These are phyloP conservation scores for Acleris emargana DNA, from an alignment of 2,888 invertebrate genomes.

Conservation along the genomic window DNA sequence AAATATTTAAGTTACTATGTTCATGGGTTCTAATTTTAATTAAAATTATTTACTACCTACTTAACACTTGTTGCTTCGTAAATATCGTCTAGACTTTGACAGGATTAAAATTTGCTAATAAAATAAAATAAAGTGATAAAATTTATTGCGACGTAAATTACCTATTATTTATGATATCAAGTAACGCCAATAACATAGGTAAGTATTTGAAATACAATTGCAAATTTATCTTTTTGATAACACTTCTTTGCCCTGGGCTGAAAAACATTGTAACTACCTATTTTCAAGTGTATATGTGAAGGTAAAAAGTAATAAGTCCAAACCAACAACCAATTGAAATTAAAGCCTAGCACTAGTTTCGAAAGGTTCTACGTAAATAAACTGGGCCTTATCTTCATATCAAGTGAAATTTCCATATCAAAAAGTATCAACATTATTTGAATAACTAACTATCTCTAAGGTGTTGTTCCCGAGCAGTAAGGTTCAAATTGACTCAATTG, in stretches of 20 bases:
- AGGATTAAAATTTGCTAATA: background rate
- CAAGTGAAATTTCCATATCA: background rate
- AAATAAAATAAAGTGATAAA: conserved; percentile 5
- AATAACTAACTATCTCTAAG: conserved; percentile 1
- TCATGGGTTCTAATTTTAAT: no score
- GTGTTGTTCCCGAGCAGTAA: conserved; percentile 5
- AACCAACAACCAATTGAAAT: no score
- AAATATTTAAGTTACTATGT: no score
- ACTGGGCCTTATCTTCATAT: background rate
- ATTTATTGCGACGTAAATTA: background rate
- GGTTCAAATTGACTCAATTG: background rate
- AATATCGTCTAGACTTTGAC: no score
- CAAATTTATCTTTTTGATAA: conserved; percentile 6
- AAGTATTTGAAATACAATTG: background rate
- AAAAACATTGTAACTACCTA: background rate
- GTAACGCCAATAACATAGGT: background rate
- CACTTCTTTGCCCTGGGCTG: background rate
- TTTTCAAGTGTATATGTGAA: background rate
- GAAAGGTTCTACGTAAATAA: no score
- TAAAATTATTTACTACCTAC: no score
- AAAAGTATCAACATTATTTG: background rate
- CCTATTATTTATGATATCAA: background rate
- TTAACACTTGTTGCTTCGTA: no score
- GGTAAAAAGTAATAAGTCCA: no score
- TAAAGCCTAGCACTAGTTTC: no score